Evolutionary conservation across 2,113 vertebrate species (phyloP), one percentile per base, ranked within the genome.

Genomic region (Pogona vitticeps): DNA sequence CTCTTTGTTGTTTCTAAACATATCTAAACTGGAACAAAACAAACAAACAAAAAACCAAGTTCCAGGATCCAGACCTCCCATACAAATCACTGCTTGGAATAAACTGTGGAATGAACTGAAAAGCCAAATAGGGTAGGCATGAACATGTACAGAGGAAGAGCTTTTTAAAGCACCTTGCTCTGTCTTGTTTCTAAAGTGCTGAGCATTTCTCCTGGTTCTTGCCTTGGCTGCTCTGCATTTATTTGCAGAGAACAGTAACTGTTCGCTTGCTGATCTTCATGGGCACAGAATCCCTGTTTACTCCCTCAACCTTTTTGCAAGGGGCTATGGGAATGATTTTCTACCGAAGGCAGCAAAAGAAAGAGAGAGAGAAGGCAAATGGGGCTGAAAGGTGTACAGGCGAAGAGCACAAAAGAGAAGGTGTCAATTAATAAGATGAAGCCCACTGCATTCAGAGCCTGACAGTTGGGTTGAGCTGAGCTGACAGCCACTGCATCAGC

Each of bases 401-500:
- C 70, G 0, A 88, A 92, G 92, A 93, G 94, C 33, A 76, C 65
- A 90, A 96, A 93, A 93, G 96, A 52, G 96, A 97, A 97, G 97
- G 96, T 97, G 97, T 97, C 97, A 98, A 98, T 98, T 98, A 98
- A 97, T 98, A 93, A 93, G 95, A 98, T 98, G 96, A 98, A 92
- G 90, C 94, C 95, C 84, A n/a, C 71, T 0, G 65, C 96, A 91
- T 94, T 89, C 93, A 68, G 1, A 0, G 80, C 75, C 94, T 98
- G 98, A 99, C 98, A 98, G 98, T 93, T 95, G 87, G 97, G 96
- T 96, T 97, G 97, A 99, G 97, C 91, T 3, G 96, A 98, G 97
- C 96, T 98, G 98, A 99, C 98, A 99, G 98, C 96, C 96, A 1
- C 96, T 96, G 96, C 92, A 91, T 97, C 94, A 94, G 95, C 96